phyloP scores from a whole-genome alignment of 2,888 invertebrate species.

The Tetanocera ferruginea region DNA sequence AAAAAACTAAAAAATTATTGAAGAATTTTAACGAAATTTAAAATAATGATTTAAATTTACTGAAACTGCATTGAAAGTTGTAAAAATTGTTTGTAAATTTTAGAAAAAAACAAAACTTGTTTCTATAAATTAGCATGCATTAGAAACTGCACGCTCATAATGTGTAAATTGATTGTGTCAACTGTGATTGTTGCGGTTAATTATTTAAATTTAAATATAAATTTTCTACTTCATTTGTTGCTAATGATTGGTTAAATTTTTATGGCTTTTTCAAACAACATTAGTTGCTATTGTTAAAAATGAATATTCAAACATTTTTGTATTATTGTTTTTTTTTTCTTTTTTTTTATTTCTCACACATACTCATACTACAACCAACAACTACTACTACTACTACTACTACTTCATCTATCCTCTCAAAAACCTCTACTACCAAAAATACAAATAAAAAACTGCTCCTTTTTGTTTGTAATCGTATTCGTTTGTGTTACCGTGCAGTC shows the following conservation, averaged over 20 bases:
- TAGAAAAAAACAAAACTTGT: too few relatives aligned
- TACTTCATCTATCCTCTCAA: constrained; percentile 18
- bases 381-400: constrained; percentile 11
- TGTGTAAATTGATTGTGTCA: too few relatives aligned
- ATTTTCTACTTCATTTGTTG: constrained; percentile 2
- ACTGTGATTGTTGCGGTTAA: not conserved
- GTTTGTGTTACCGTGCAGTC: constrained; percentile 50
- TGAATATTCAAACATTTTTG: constrained; percentile 26
- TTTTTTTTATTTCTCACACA: constrained; percentile 43
- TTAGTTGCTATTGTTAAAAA: not conserved
- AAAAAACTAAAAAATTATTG: too few relatives aligned
- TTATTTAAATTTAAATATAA: not conserved
- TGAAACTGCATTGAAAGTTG: too few relatives aligned
- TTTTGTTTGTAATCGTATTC: constrained; percentile 39
- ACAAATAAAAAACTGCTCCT: constrained; percentile 43
- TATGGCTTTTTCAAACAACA: constrained; percentile 36
- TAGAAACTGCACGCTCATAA: too few relatives aligned
- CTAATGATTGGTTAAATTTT: constrained; percentile 26
- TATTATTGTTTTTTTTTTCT: constrained; percentile 29
- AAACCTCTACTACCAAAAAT: constrained; percentile 16
- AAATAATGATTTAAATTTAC: too few relatives aligned
- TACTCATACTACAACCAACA: constrained; percentile 20
- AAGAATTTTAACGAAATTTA: too few relatives aligned
- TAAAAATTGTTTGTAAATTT: too few relatives aligned
- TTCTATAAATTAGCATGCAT: too few relatives aligned